A percentile compares a stretch with the other conserved stretches of the same genome.
Evolutionary conservation across 2,797 vertebrate genomes (phyloP).

Genomic region (Falco biarmicus): DNA sequence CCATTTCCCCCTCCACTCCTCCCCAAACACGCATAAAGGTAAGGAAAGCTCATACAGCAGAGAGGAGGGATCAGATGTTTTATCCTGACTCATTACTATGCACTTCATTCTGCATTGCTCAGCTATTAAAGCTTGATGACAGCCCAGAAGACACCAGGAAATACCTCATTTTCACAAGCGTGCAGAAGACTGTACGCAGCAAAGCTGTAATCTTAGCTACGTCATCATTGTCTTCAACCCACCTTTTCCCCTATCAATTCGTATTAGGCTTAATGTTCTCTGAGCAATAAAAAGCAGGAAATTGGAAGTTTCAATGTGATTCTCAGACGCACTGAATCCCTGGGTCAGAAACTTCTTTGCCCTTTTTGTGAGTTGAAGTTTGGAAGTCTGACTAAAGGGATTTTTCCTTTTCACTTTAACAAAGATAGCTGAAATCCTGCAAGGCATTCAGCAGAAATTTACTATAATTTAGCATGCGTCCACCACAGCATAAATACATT

Average conservation of each 20-base stretch:
- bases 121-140: not conserved
- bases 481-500: not conserved
- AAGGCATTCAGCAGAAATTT: not conserved
- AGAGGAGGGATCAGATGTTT: not conserved
- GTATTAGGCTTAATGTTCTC: not conserved
- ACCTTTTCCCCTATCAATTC: not conserved
- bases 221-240: not conserved
- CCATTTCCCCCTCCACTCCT: not conserved
- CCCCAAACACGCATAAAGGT: not conserved
- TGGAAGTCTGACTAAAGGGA: not conserved
- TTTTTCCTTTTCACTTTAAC: not conserved
- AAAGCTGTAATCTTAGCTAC: not conserved
- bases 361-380: not conserved
- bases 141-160: not conserved
- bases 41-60: not conserved
- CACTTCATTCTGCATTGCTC: not conserved
- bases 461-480: not conserved
- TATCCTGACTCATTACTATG: accelerated
- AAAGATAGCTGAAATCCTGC: not conserved
- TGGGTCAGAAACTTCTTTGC: not conserved
- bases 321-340: not conserved
- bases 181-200: not conserved
- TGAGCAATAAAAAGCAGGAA: not conserved
- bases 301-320: not conserved
- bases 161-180: not conserved